These are phyloP conservation scores for Allobates femoralis DNA, from an alignment of 2,797 vertebrate species.

Conservation along the genomic window DNA sequence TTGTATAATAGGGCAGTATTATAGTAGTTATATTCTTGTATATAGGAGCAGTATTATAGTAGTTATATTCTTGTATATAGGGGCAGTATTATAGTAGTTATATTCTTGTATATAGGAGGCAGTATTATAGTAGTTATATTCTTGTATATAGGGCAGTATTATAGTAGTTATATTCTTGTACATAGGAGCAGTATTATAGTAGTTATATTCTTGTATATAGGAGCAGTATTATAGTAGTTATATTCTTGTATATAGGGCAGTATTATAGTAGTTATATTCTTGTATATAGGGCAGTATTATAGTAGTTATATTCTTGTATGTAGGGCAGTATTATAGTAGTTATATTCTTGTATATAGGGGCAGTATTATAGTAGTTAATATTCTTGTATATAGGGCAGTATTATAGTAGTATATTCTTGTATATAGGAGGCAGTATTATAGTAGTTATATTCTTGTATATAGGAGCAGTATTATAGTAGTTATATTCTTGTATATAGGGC, in stretches of 20 bases:
- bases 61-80: not conserved
- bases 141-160: constrained; percentile 3
- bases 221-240: not conserved
- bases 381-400: not conserved
- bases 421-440: too few species aligned
- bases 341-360: not conserved
- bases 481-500: not conserved
- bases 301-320: not conserved
- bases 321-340: not conserved
- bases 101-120: not conserved
- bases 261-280: constrained; percentile 5
- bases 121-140: constrained; percentile 6
- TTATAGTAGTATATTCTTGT: not conserved
- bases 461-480: too few species aligned
- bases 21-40: constrained; percentile 19
- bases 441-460: too few species aligned
- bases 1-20: not conserved
- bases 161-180: not conserved
- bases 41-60: not conserved
- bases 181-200: not conserved
- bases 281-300: not conserved
- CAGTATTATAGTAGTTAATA: constrained; percentile 6
- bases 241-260: too few species aligned
- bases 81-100: not conserved
- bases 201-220: not conserved